These are phyloP conservation scores for Agrotis exclamationis DNA, from an alignment of 2,888 invertebrate genomes.

Conservation along the genomic window DNA sequence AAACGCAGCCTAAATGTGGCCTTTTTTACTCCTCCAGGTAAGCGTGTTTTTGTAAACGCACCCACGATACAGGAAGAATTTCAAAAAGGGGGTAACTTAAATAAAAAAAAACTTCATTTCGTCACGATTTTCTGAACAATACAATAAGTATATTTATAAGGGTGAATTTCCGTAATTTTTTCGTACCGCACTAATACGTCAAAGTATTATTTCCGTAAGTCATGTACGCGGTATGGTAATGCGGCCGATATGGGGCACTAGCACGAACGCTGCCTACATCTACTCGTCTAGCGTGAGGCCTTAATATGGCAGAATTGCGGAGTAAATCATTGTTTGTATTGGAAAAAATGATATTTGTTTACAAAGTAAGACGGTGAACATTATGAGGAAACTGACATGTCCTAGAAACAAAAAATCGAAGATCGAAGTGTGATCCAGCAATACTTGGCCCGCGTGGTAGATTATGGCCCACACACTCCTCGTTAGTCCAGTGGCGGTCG, in stretches of 20 bases:
- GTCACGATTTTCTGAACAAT: background rate
- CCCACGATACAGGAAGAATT: no score
- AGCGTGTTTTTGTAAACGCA: no score
- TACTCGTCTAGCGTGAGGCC: conserved; percentile 27
- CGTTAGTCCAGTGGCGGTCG: no score
- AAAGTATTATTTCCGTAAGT: conserved; percentile 43
- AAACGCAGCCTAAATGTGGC: no score
- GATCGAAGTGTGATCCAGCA: no score
- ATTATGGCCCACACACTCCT: no score
- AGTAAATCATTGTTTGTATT: conserved; percentile 12
- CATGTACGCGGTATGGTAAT: conserved; percentile 47
- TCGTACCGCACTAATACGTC: conserved; percentile 41
- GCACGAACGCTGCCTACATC: conserved; percentile 44
- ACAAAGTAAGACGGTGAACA: no score
- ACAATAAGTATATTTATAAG: background rate
- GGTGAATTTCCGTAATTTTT: conserved; percentile 48
- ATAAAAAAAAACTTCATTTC: background rate
- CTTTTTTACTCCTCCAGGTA: no score
- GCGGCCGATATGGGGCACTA: conserved; percentile 34
- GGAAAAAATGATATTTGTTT: background rate
- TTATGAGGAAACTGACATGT: no score
- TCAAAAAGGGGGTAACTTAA: no score
- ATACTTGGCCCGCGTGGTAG: no score
- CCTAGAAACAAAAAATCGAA: no score
- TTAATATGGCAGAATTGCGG: conserved; percentile 23